Conservation (phyloP, 1,140 invertebrate species). For the Hyphantria cunea region DNA sequence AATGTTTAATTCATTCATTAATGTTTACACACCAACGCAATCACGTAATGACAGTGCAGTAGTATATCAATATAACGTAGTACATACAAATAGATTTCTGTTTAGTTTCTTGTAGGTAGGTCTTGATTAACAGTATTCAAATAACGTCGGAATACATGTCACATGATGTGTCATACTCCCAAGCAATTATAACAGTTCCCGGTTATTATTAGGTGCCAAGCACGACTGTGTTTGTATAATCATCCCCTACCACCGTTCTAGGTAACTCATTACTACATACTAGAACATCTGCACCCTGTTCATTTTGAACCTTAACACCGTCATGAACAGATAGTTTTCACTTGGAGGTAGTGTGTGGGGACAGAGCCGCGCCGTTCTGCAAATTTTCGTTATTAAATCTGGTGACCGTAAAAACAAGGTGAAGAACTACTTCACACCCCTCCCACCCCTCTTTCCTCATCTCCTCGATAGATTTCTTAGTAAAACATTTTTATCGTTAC, state of each 20-base stretch:
- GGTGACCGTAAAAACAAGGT: constrained; percentile 28
- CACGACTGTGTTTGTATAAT: constrained; percentile 5
- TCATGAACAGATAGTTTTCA: constrained; percentile 6
- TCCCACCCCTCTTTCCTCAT: neutral
- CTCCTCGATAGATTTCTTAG: neutral
- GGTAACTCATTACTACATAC: constrained; percentile 5
- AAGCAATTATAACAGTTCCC: neutral
- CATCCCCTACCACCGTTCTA: neutral
- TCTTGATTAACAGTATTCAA: neutral
- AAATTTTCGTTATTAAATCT: constrained; percentile 29
- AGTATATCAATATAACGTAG: too few relatives aligned
- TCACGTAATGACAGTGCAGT: too few relatives aligned
- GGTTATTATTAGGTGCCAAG: neutral
- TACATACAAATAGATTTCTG: too few relatives aligned
- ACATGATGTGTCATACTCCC: neutral
- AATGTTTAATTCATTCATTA: too few relatives aligned
- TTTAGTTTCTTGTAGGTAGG: too few relatives aligned
- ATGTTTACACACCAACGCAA: too few relatives aligned
- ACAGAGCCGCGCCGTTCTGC: constrained; percentile 18
- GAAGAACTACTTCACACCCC: constrained; percentile 16
- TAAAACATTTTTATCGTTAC: too few relatives aligned
- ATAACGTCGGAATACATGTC: neutral
- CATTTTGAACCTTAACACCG: constrained; percentile 4
- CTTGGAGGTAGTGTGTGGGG: constrained; percentile 2
- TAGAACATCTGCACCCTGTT: neutral